These are phyloP conservation scores for Thelaira solivaga DNA, from an alignment of 2,888 invertebrate species.

Conservation along the genomic window DNA sequence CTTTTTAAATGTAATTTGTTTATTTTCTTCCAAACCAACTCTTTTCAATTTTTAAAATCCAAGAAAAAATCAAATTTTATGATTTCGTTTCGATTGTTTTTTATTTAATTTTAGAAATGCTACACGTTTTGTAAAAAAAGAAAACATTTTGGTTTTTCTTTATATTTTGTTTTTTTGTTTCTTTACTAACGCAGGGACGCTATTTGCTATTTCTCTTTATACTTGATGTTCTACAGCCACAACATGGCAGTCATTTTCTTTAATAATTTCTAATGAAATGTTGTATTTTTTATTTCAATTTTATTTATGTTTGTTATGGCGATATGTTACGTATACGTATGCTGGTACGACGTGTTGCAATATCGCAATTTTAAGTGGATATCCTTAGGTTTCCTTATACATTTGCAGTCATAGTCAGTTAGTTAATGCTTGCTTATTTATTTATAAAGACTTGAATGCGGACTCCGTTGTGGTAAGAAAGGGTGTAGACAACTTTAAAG, in stretches of 20 bases:
- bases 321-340: slow-evolving; percentile 41
- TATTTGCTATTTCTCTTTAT: slow-evolving; percentile 20
- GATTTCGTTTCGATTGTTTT: too few species aligned
- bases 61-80: slow-evolving; percentile 30
- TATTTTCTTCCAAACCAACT: slow-evolving; percentile 16
- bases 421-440: slow-evolving; percentile 39
- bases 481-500: neutral
- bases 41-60: neutral
- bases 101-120: too few species aligned
- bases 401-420: slow-evolving; percentile 35
- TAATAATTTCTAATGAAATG: slow-evolving; percentile 60
- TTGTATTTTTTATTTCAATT: slow-evolving; percentile 14
- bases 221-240: neutral
- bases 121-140: too few species aligned
- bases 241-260: slow-evolving; percentile 16
- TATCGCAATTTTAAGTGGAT: slow-evolving; percentile 15
- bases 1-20: slow-evolving; percentile 20
- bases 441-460: slow-evolving; percentile 18
- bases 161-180: neutral
- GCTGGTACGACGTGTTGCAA: slow-evolving; percentile 34
- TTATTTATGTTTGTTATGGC: slow-evolving; percentile 29
- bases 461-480: neutral
- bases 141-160: neutral
- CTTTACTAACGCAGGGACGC: neutral
- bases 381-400: neutral